These are phyloP conservation scores for Leptinotarsa defecta DNA, from an alignment of 1,140 invertebrate species.

Conservation along the genomic window DNA sequence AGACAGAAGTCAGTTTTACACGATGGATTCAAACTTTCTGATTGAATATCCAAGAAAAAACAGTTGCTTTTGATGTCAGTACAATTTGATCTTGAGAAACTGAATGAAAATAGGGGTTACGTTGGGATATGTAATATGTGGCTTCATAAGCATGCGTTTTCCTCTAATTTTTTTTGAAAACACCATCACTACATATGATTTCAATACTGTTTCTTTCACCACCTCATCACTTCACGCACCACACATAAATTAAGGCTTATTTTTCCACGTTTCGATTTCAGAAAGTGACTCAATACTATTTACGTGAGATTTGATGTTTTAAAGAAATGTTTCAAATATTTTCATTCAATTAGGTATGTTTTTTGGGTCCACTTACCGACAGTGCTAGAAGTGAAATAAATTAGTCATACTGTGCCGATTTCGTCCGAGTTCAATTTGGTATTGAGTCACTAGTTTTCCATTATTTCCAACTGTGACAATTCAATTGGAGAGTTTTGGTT, in stretches of 20 bases:
- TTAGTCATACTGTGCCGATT: neutral
- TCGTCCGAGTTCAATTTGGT: neutral
- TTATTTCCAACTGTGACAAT: neutral
- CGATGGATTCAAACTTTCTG: too few species aligned
- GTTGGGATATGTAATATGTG: conserved; percentile 24
- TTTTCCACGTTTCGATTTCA: conserved; percentile 13
- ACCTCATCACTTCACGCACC: conserved; percentile 33
- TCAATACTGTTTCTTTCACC: conserved; percentile 29
- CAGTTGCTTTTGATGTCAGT: too few species aligned
- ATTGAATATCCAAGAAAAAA: too few species aligned
- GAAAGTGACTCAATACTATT: conserved; percentile 2
- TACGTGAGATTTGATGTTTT: too few species aligned
- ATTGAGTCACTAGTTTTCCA: neutral
- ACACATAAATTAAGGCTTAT: conserved; percentile 35
- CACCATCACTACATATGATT: conserved; percentile 30
- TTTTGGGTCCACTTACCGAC: too few species aligned
- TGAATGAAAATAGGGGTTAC: conserved; percentile 24
- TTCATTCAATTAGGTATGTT: too few species aligned
- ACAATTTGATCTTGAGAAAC: neutral
- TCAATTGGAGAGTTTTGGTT: conserved; percentile 19
- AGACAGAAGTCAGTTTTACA: too few species aligned
- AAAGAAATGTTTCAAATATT: too few species aligned
- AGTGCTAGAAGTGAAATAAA: too few species aligned
- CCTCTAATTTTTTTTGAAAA: conserved; percentile 29
- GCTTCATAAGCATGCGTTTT: conserved; percentile 32